These are phyloP conservation scores for Dryomyza anilis DNA, from an alignment of 2,888 invertebrate species.

Conservation along the genomic window DNA sequence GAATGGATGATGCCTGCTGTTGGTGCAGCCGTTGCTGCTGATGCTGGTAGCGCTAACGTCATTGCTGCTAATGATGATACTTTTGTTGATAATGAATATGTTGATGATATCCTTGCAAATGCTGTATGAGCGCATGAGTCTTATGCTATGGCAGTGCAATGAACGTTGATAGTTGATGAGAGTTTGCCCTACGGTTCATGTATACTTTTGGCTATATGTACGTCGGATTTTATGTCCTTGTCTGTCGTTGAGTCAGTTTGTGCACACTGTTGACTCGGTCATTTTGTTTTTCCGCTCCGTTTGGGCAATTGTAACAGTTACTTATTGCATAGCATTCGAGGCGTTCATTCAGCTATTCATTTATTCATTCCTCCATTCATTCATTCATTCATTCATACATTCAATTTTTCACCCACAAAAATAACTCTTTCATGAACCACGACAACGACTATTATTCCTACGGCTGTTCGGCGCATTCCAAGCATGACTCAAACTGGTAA, in stretches of 20 bases:
- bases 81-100: neutral
- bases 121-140: too few relatives aligned
- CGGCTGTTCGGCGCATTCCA: neutral
- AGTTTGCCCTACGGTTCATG: too few relatives aligned
- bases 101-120: slow-evolving; percentile 1
- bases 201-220: too few relatives aligned
- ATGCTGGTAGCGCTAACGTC: neutral
- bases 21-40: too few relatives aligned
- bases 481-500: neutral
- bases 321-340: neutral
- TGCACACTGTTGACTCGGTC: neutral
- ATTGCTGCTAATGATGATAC: neutral
- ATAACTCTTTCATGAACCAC: slow-evolving; percentile 8
- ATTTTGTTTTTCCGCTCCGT: too few relatives aligned
- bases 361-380: neutral
- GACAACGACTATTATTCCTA: neutral
- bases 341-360: neutral
- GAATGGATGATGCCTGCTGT: neutral
- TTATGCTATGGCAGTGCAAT: too few relatives aligned
- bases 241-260: neutral
- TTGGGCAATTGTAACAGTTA: slow-evolving; percentile 10
- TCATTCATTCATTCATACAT: neutral
- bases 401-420: neutral
- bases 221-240: neutral
- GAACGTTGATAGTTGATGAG: too few relatives aligned